Percentiles rank a stretch among this genome's conserved stretches.
phyloP scores from a whole-genome alignment of 2,113 vertebrate genomes.

The Herpetotheres cachinnans region DNA sequence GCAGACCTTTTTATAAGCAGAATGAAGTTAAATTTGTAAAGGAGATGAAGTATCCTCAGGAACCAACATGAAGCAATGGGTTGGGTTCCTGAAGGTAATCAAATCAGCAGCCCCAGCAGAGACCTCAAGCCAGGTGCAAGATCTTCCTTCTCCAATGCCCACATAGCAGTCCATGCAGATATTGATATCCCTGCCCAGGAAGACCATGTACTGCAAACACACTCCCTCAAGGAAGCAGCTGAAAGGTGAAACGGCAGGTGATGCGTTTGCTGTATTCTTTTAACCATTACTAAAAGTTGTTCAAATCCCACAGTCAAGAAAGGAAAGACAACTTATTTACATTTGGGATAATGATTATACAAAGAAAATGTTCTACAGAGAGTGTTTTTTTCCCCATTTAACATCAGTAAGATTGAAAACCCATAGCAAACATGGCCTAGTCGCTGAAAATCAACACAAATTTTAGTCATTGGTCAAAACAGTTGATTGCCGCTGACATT shows the following conservation, averaged over 20 bases:
- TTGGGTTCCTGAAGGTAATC: background rate
- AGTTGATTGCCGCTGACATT: background rate
- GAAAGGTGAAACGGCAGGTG: background rate
- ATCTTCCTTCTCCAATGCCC: background rate
- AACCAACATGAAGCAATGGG: rapidly evolving
- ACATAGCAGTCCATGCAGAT: background rate
- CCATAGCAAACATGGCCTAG: background rate
- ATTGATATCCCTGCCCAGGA: background rate
- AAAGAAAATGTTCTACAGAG: background rate
- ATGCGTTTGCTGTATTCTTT: background rate
- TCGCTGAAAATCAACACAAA: background rate
- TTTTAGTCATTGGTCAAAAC: background rate
- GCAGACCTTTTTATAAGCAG: background rate
- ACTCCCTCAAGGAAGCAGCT: background rate
- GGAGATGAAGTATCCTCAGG: background rate
- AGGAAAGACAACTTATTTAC: background rate
- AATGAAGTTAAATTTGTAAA: background rate
- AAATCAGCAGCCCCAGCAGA: background rate
- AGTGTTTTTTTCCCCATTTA: background rate
- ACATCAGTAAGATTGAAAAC: background rate
- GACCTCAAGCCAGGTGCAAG: background rate
- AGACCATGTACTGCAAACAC: background rate
- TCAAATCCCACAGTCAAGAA: background rate
- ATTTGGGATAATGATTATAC: background rate
- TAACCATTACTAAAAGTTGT: background rate